Base-by-base conservation (phyloP, 2,113 vertebrate species). In the Sylvia atricapilla region DNA sequence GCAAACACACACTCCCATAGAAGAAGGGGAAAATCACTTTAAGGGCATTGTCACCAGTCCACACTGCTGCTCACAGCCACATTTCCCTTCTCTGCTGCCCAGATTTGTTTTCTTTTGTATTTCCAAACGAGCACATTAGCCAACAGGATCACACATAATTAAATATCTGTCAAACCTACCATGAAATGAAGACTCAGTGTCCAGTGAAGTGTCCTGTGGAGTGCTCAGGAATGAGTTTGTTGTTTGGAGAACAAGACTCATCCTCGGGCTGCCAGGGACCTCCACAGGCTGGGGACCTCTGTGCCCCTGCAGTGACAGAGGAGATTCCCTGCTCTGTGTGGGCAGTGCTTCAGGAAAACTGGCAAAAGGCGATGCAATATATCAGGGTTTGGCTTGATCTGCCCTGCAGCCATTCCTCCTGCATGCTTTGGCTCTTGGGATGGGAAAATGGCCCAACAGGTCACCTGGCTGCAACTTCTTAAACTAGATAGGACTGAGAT, bases 131-230 rank as follows among this genome's bases (percentile, higher is more conserved):
- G 44, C 14, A 6, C 59, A 64, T 89, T 82, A 96, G 84, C 94
- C 90, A 93, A 84, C 87, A 94, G 3, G 41, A 92, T 89, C 59
- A 84, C 43, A n/a, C 68, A 30, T 95, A 94, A 96, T 94, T 95
- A 96, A 97, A 96, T 96, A 95, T 95, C 96, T 95, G 94, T 72
- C 83, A 92, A 97, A 95, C 95, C 92, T 90, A 89, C 95, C 74
- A 33, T 82, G 95, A 96, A 97, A 96, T 91, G 79, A 93, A 97
- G 91, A 72, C 31, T 10, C 76, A 49, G 30, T 4, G 19, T 24
- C 75, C 96, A 95, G 64, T 88, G 84, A 88, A 39, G 60, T 15
- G 10, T 39, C 64, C 95, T 94, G 85, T 78, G 79, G 94, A 94
- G 94, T 87, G 82, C 85, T 93, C 53, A 9, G 78, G 58, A 72